phyloP scores from a whole-genome alignment of 2,113 vertebrate genomes.

The Lophius piscatorius region DNA sequence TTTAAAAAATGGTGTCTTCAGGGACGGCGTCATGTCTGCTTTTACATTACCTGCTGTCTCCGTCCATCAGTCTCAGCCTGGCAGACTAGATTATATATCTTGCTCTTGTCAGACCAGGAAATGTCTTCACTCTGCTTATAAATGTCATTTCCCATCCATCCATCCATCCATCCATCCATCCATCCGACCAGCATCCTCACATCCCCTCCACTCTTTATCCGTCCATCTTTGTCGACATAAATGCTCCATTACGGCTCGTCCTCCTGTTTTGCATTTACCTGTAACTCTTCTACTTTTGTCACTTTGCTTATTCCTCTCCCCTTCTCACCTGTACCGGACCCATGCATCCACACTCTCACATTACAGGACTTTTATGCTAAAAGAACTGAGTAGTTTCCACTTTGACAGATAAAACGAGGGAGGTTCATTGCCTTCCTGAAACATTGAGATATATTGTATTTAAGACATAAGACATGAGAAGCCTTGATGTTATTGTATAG shows the following conservation, averaged over 20 bases:
- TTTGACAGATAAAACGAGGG: too few relatives aligned
- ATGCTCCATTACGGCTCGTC: constrained; percentile 17
- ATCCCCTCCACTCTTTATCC: constrained; percentile 12
- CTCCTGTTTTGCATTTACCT: constrained; percentile 31
- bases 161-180: constrained; percentile 32
- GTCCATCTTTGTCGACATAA: constrained; percentile 30
- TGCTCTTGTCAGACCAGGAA: constrained; percentile 47
- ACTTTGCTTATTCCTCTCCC: neutral
- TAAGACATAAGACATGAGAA: too few relatives aligned
- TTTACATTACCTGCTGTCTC: constrained; percentile 43
- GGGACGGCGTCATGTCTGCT: constrained; percentile 25
- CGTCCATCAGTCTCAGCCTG: constrained; percentile 48
- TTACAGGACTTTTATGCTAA: too few relatives aligned
- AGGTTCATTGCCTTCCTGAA: too few relatives aligned
- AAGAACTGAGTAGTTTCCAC: too few relatives aligned
- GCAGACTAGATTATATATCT: constrained; percentile 52
- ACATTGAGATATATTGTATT: too few relatives aligned
- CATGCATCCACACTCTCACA: too few relatives aligned
- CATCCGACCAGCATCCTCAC: constrained; percentile 32
- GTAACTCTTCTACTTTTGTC: constrained; percentile 12
- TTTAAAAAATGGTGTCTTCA: constrained; percentile 36
- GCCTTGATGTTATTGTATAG: too few relatives aligned
- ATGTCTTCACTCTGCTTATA: constrained; percentile 58
- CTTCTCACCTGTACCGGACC: neutral
- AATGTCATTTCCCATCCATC: constrained; percentile 59